phyloP scores from a whole-genome alignment of 2,113 vertebrate genomes.

The Capreolus pygargus region DNA sequence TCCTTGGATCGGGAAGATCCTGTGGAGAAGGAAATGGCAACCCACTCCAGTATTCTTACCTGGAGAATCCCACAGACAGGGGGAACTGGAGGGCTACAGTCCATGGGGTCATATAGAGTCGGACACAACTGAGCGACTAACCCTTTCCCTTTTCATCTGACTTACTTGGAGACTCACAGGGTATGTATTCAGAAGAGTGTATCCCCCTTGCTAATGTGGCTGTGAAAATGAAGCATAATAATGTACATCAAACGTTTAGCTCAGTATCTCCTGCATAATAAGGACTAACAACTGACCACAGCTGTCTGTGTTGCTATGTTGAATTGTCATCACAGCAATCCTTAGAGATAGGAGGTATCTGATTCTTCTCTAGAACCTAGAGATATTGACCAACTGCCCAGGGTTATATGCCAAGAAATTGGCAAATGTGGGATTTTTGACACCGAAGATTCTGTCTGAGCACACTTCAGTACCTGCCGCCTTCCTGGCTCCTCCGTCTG shows the following conservation, averaged over 20 bases:
- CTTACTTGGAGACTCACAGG: neutral
- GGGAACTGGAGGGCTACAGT: neutral
- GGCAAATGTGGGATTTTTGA: neutral
- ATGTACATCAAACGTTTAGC: neutral
- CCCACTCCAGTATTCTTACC: neutral
- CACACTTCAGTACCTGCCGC: neutral
- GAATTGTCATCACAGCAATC: neutral
- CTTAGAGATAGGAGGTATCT: neutral
- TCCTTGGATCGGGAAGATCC: neutral
- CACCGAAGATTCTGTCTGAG: neutral
- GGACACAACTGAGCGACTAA: neutral
- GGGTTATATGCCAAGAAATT: neutral
- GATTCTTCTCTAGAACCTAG: neutral
- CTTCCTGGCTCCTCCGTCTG: neutral
- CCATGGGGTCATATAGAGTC: neutral
- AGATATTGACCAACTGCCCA: neutral
- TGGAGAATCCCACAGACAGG: neutral
- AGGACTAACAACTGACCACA: neutral
- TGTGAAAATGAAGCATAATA: neutral
- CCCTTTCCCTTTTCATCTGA: neutral
- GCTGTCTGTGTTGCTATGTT: neutral
- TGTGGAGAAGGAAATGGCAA: neutral
- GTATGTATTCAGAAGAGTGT: neutral
- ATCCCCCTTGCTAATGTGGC: neutral
- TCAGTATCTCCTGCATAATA: neutral